These are phyloP conservation scores for Coregonus ussuriensis DNA, from an alignment of 2,797 vertebrate genomes.

Conservation along the genomic window DNA sequence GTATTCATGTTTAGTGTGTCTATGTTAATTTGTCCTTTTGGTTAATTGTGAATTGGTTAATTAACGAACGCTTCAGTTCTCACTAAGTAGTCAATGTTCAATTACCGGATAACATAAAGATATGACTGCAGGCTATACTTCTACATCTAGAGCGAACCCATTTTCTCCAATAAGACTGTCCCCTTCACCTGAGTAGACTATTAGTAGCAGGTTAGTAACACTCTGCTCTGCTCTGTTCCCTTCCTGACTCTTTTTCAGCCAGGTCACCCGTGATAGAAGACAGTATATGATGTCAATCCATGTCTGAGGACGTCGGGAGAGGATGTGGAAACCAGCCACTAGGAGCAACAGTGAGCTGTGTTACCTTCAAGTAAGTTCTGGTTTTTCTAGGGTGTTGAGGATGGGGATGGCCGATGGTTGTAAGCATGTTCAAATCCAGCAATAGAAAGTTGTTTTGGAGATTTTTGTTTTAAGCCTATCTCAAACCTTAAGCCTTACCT, in stretches of 20 bases:
- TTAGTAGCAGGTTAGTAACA: conserved; percentile 24
- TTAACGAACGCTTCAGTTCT: conserved; percentile 15
- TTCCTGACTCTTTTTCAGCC: not conserved
- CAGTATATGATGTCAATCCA: too few relatives aligned
- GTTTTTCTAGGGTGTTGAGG: too few relatives aligned
- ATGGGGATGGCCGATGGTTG: too few relatives aligned
- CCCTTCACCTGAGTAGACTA: conserved; percentile 30
- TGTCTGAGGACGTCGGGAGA: too few relatives aligned
- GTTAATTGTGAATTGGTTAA: conserved; percentile 46
- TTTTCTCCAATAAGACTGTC: conserved; percentile 18
- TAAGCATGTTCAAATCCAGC: too few relatives aligned
- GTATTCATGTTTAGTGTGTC: conserved; percentile 10
- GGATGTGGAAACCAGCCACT: too few relatives aligned
- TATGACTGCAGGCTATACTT: conserved; percentile 42
- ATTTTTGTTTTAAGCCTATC: too few relatives aligned
- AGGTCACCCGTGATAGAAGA: too few relatives aligned
- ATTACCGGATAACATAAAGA: conserved; percentile 26
- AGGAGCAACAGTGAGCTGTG: too few relatives aligned
- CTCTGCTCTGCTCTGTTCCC: conserved; percentile 7
- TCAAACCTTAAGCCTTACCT: too few relatives aligned
- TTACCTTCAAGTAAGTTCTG: too few relatives aligned
- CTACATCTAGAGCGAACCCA: conserved; percentile 11
- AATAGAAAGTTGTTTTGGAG: too few relatives aligned
- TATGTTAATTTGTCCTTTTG: conserved; percentile 30
- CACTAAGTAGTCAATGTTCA: conserved; percentile 35